Conservation (phyloP, 2,113 vertebrate genomes). For the Chloropsis cyanopogon region DNA sequence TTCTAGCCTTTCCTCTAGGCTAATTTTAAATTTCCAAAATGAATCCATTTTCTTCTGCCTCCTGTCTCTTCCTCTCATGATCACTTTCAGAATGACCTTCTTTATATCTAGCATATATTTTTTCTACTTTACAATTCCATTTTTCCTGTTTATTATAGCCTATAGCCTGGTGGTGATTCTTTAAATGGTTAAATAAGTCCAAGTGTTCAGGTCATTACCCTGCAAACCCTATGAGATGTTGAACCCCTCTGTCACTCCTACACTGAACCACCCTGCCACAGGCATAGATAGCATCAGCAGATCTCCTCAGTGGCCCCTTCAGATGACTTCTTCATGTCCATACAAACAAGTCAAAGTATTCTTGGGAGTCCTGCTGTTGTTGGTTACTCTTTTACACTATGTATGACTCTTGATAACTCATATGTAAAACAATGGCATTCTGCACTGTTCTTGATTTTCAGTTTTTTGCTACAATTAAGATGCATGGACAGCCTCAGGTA, state of each 20-base stretch:
- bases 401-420: not conserved
- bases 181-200: not conserved
- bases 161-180: not conserved
- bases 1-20: not conserved
- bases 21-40: slow-evolving; percentile 23
- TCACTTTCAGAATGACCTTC: not conserved
- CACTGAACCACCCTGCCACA: not conserved
- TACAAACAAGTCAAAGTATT: not conserved
- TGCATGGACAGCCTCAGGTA: not conserved
- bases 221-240: not conserved
- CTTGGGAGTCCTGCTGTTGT: not conserved
- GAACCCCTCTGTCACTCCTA: not conserved
- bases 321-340: not conserved
- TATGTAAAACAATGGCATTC: not conserved
- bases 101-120: not conserved
- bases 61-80: not conserved
- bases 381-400: not conserved
- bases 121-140: not conserved
- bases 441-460: not conserved
- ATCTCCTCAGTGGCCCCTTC: not conserved
- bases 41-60: not conserved
- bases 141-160: not conserved
- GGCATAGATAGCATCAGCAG: not conserved
- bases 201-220: not conserved
- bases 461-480: not conserved